Evolutionary conservation across 2,888 invertebrate species (phyloP).

Genomic region (Pogonocherus hispidulus): DNA sequence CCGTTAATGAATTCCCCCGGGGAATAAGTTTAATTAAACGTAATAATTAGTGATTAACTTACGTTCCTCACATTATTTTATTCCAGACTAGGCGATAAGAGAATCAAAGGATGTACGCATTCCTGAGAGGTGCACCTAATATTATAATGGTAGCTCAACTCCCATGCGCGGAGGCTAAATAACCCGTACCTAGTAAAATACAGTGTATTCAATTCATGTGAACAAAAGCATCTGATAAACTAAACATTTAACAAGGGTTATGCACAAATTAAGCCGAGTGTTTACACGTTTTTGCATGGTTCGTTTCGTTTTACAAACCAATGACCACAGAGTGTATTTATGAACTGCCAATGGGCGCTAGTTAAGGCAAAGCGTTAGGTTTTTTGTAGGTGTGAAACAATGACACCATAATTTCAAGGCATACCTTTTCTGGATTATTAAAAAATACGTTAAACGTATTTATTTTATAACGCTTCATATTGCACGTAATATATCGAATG

Average conservation of each 20-base stretch:
- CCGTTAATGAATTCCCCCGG: neutral
- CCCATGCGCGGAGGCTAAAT: conserved; percentile 24
- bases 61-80: neutral
- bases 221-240: conserved; percentile 49
- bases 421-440: neutral
- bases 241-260: conserved; percentile 48
- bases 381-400: neutral
- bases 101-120: conserved; percentile 19
- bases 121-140: conserved; percentile 13
- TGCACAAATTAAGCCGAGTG: conserved; percentile 47
- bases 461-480: no score
- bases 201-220: conserved; percentile 46
- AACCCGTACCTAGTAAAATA: conserved; percentile 18
- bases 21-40: neutral
- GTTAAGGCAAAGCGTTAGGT: neutral
- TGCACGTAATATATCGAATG: no score
- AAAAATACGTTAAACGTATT: no score
- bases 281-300: conserved; percentile 50
- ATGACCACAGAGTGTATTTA: conserved; percentile 19
- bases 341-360: neutral
- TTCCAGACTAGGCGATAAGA: neutral
- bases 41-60: neutral
- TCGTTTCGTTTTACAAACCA: conserved; percentile 40
- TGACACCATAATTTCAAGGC: neutral
- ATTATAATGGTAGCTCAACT: conserved; percentile 20